Conservation (phyloP, 2,797 vertebrate species). For the Sylvilagus floridanus region DNA sequence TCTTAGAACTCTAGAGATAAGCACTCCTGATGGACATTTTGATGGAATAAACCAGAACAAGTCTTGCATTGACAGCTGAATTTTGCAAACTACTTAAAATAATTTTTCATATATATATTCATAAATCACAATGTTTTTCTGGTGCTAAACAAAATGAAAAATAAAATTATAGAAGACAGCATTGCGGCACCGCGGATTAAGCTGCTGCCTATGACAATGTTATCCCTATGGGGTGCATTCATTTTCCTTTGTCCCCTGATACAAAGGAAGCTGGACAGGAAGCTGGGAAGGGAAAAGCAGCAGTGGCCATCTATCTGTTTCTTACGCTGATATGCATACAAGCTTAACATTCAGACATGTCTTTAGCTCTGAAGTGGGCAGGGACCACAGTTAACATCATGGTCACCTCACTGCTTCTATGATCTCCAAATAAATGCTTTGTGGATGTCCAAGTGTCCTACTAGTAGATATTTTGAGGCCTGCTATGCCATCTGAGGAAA, state of each 20-base stretch:
- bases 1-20: background rate
- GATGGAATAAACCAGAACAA: background rate
- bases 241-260: background rate
- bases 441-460: background rate
- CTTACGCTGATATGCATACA: background rate
- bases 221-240: background rate
- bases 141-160: background rate
- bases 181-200: too few relatives aligned
- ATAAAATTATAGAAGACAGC: background rate
- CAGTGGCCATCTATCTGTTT: background rate
- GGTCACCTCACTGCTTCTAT: background rate
- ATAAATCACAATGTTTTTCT: background rate
- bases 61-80: background rate
- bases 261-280: background rate
- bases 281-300: background rate
- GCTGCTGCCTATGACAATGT: too few relatives aligned
- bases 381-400: background rate
- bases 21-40: background rate
- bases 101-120: background rate
- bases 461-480: background rate
- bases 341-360: background rate
- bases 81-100: background rate
- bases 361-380: background rate
- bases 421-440: background rate
- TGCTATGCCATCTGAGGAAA: background rate